These are phyloP conservation scores for Leuciscus idus DNA, from an alignment of 2,113 vertebrate species.

Conservation along the genomic window DNA sequence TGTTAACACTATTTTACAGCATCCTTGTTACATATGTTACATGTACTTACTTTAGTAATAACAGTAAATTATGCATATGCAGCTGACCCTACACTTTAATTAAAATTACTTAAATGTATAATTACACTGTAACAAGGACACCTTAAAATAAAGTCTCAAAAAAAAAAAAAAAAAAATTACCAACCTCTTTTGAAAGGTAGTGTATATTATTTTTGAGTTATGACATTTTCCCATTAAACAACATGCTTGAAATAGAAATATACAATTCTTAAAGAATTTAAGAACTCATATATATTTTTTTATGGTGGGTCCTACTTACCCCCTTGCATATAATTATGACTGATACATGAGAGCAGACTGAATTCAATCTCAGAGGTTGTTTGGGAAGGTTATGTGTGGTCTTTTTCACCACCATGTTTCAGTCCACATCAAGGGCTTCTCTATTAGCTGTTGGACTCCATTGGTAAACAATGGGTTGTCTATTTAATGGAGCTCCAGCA, in stretches of 20 bases:
- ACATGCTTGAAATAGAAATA: too few species aligned
- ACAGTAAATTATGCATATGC: too few species aligned
- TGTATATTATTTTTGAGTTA: neutral
- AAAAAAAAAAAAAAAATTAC: too few species aligned
- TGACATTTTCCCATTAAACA: neutral
- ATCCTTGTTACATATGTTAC: too few species aligned
- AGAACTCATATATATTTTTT: neutral
- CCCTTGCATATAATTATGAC: neutral
- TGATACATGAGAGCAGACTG: neutral
- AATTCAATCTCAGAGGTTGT: slow-evolving; percentile 5
- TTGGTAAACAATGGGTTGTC: slow-evolving; percentile 66
- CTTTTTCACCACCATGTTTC: slow-evolving; percentile 15
- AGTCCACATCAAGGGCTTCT: slow-evolving; percentile 24
- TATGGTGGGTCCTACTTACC: neutral
- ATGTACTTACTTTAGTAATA: too few species aligned
- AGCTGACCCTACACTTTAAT: too few species aligned
- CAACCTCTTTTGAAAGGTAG: neutral
- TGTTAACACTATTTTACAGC: too few species aligned
- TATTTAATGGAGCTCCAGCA: slow-evolving; percentile 69
- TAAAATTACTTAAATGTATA: too few species aligned
- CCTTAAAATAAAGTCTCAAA: too few species aligned
- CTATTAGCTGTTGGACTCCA: slow-evolving; percentile 55
- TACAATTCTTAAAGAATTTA: too few species aligned
- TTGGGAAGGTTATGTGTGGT: slow-evolving; percentile 36
- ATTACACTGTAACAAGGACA: too few species aligned